phyloP scores from a whole-genome alignment of 1,140 invertebrate species.

The Philopotamus ludificatus region DNA sequence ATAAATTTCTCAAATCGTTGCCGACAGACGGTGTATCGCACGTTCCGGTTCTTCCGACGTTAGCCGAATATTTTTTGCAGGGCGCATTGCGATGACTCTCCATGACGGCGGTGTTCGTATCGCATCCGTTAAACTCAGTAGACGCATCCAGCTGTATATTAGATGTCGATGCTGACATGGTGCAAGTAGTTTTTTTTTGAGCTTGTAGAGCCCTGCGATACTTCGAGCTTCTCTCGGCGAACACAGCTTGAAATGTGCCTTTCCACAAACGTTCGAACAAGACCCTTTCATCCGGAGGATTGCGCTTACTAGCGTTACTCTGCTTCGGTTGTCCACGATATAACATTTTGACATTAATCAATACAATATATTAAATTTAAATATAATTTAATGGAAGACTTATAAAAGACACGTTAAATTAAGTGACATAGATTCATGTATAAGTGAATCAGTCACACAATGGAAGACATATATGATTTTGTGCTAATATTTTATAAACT shows the following conservation, averaged over 20 bases:
- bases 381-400: conserved; percentile 20
- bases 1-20: conserved; percentile 49
- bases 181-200: conserved; percentile 20
- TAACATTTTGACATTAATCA: conserved; percentile 36
- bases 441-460: conserved; percentile 20
- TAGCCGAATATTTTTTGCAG: background rate
- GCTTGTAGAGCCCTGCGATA: conserved; percentile 46
- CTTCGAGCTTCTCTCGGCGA: conserved; percentile 47
- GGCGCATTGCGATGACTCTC: background rate
- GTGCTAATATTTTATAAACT: conserved; percentile 19
- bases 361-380: conserved; percentile 13
- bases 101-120: background rate
- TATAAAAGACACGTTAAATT: conserved; percentile 35
- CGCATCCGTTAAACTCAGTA: background rate
- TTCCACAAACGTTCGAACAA: conserved; percentile 65
- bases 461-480: conserved; percentile 53
- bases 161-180: background rate
- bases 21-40: conserved; percentile 45
- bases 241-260: conserved; percentile 58
- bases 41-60: conserved; percentile 33
- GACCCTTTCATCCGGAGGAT: conserved; percentile 56
- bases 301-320: conserved; percentile 46
- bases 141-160: background rate
- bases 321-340: conserved; percentile 41
- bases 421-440: conserved; percentile 24